These are phyloP conservation scores for Atherix ibis DNA, from an alignment of 2,888 invertebrate species.

Conservation along the genomic window DNA sequence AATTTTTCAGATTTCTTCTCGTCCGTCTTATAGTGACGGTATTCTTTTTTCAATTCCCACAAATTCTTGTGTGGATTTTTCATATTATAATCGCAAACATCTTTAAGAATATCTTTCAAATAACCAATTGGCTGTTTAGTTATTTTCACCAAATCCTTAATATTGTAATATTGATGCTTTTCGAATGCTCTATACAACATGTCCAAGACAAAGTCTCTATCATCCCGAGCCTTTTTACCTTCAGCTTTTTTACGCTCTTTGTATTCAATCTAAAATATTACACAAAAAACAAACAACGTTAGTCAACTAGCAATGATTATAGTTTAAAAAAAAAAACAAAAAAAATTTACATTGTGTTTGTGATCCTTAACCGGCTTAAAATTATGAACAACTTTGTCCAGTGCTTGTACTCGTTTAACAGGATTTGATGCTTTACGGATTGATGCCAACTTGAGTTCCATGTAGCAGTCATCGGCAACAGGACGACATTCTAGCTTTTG, in stretches of 20 bases:
- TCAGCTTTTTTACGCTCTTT: conserved; percentile 82
- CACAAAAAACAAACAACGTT: too few species aligned
- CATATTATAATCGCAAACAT: conserved; percentile 93
- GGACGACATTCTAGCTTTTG: conserved; percentile 90
- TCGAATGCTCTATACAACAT: conserved; percentile 97
- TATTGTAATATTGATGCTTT: conserved; percentile 99
- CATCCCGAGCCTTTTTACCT: conserved; percentile 90
- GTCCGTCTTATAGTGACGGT: conserved; percentile 84
- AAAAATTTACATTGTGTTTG: conserved; percentile 75
- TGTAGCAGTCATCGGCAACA: conserved; percentile 73
- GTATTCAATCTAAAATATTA: conserved; percentile 66
- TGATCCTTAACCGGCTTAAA: conserved; percentile 90
- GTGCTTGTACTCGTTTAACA: conserved; percentile 65
- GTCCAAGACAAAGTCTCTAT: conserved; percentile 88
- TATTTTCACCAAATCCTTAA: conserved; percentile 84
- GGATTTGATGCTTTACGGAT: conserved; percentile 80
- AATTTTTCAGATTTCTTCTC: conserved; percentile 42
- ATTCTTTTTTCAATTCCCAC: conserved; percentile 99
- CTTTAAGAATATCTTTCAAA: conserved; percentile 92
- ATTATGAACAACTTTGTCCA: conserved; percentile 73
- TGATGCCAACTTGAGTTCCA: conserved; percentile 76
- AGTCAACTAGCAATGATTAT: too few species aligned
- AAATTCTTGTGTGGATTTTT: conserved; percentile 98
- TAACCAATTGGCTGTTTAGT: conserved; percentile 93
- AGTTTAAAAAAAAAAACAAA: too few species aligned